Evolutionary conservation across 2,888 invertebrate species (phyloP).

Genomic region (Glyphotaelius pellucidus): DNA sequence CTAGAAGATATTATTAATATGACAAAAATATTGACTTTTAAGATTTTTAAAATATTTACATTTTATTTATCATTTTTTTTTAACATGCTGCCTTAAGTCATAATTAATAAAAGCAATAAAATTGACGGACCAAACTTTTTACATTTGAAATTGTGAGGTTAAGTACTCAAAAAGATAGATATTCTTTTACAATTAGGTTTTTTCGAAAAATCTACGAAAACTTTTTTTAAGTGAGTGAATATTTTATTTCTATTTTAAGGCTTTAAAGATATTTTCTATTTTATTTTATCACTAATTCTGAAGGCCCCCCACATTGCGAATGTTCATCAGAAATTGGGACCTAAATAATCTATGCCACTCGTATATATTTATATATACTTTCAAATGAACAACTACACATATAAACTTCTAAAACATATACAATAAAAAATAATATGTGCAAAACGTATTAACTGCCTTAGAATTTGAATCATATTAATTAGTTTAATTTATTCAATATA

Average conservation of each 20-base stretch:
- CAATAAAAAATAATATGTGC: conserved; percentile 56
- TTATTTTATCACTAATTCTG: conserved; percentile 40
- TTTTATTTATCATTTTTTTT: neutral
- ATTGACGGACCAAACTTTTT: neutral
- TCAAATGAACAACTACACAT: conserved; percentile 59
- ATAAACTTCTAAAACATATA: conserved; percentile 63
- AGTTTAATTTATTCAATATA: conserved; percentile 37
- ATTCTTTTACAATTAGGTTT: neutral
- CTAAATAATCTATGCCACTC: neutral
- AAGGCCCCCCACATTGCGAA: neutral
- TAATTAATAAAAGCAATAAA: neutral
- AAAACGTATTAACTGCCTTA: conserved; percentile 56
- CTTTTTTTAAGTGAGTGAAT: neutral
- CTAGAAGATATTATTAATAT: neutral
- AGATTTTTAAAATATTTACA: neutral
- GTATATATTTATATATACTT: conserved; percentile 42
- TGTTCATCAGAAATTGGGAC: neutral
- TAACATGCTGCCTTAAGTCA: neutral
- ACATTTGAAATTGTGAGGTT: neutral
- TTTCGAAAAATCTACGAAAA: neutral
- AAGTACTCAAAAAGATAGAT: neutral
- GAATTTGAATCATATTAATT: conserved; percentile 52
- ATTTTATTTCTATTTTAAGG: neutral
- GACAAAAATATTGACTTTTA: conserved; percentile 2
- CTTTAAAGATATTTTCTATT: conserved; percentile 35